phyloP scores from a whole-genome alignment of 2,888 invertebrate genomes.

The Conops quadrifasciatus region DNA sequence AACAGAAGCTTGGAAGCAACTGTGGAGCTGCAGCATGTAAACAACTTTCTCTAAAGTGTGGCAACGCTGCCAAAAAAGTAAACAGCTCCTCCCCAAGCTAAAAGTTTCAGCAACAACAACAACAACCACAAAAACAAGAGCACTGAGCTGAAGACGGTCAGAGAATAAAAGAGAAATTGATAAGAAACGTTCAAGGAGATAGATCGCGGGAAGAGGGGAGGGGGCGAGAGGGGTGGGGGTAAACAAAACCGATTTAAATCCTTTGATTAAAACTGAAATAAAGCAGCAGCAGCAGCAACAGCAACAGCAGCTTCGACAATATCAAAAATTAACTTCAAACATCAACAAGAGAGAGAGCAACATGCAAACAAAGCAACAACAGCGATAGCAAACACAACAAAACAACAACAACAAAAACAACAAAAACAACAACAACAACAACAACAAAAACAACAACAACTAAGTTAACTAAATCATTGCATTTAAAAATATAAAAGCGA shows the following conservation, averaged over 20 bases:
- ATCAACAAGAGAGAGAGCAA: too few species aligned
- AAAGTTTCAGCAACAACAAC: too few species aligned
- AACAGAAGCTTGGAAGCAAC: constrained; percentile 12
- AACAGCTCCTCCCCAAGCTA: neutral
- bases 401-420: neutral
- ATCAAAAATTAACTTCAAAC: neutral
- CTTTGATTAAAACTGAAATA: constrained; percentile 23
- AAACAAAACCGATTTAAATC: neutral
- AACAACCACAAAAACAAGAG: neutral
- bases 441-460: too few species aligned
- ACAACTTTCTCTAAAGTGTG: constrained; percentile 2
- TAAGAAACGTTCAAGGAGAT: too few species aligned
- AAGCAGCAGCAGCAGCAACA: neutral
- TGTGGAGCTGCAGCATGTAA: neutral
- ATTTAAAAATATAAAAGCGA: too few species aligned
- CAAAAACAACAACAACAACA: neutral
- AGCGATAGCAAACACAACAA: neutral
- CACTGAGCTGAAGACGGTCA: neutral
- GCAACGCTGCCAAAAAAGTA: constrained; percentile 3
- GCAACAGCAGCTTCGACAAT: neutral
- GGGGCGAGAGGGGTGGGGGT: neutral
- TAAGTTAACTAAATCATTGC: too few species aligned
- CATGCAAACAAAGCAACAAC: too few species aligned
- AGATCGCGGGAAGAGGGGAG: neutral
- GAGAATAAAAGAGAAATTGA: neutral